Percentiles rank a stretch among this genome's conserved stretches.
These are phyloP conservation scores for Falco punctatus DNA, from an alignment of 2,113 vertebrate species.

Conservation along the genomic window DNA sequence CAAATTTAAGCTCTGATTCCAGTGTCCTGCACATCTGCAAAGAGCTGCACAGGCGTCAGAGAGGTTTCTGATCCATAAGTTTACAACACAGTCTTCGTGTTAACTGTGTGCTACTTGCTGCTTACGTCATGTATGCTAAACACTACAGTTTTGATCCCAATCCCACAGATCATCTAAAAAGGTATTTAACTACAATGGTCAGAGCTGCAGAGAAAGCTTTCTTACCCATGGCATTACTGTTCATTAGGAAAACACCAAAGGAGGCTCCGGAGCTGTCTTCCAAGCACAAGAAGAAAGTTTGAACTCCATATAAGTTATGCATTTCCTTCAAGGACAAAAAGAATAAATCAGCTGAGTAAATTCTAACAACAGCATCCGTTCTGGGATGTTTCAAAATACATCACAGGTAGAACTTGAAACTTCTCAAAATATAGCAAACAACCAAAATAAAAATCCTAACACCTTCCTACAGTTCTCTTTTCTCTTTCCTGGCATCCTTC, in stretches of 20 bases:
- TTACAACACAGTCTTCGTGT: not conserved
- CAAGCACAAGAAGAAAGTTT: constrained; percentile 93
- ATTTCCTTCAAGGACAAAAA: constrained; percentile 72
- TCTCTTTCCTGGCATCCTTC: not conserved
- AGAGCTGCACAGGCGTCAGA: not conserved
- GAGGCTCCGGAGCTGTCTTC: constrained; percentile 86
- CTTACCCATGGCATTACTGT: constrained; percentile 98
- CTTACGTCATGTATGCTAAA: fast-evolving
- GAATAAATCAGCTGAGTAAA: not conserved
- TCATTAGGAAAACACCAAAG: constrained; percentile 80
- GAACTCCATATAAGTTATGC: constrained; percentile 89
- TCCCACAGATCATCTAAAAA: not conserved
- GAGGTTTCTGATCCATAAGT: not conserved
- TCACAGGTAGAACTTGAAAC: not conserved
- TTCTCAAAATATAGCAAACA: not conserved
- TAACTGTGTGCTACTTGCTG: not conserved
- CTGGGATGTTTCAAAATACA: not conserved
- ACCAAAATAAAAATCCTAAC: not conserved
- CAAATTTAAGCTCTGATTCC: not conserved
- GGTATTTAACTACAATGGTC: not conserved
- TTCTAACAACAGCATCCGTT: not conserved
- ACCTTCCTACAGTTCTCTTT: not conserved
- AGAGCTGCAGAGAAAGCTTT: not conserved
- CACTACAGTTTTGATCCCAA: not conserved
- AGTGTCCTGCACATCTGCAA: not conserved